A percentile compares a stretch with the other conserved stretches of the same genome.
Evolutionary conservation across 2,113 vertebrate genomes (phyloP).

Genomic region (Coracopsis vasa): DNA sequence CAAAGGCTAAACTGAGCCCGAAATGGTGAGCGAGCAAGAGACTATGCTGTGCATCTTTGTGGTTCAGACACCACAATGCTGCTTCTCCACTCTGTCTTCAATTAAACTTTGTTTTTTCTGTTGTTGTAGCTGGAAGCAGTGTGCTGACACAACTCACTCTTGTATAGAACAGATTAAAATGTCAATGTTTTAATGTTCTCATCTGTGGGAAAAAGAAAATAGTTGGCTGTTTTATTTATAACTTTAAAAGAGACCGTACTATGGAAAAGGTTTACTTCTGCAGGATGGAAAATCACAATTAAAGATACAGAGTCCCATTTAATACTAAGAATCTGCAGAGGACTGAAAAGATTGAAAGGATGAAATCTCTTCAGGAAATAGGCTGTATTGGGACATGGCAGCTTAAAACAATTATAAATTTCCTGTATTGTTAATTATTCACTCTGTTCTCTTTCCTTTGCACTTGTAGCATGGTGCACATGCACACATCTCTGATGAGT

Average conservation of each 20-base stretch:
- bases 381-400: background rate
- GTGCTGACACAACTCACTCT: constrained; percentile 79
- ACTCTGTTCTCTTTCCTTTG: background rate
- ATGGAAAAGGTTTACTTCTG: constrained; percentile 62
- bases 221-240: constrained; percentile 77
- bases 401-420: background rate
- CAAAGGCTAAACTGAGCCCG: background rate
- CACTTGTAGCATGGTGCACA: background rate
- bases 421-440: background rate
- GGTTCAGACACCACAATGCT: constrained; percentile 41
- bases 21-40: background rate
- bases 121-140: constrained; percentile 77
- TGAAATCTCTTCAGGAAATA: background rate
- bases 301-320: constrained; percentile 60
- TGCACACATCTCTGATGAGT: background rate
- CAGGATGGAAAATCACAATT: constrained; percentile 58
- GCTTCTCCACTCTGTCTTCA: constrained; percentile 73
- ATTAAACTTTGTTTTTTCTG: constrained; percentile 76
- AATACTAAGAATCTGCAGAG: constrained; percentile 3
- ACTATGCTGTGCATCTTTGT: background rate
- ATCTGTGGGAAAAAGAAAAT: constrained; percentile 78
- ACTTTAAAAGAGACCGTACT: constrained; percentile 63
- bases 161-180: constrained; percentile 80
- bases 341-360: background rate
- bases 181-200: constrained; percentile 77